Conservation (phyloP, 2,888 invertebrate genomes). For the Agrochola lota region DNA sequence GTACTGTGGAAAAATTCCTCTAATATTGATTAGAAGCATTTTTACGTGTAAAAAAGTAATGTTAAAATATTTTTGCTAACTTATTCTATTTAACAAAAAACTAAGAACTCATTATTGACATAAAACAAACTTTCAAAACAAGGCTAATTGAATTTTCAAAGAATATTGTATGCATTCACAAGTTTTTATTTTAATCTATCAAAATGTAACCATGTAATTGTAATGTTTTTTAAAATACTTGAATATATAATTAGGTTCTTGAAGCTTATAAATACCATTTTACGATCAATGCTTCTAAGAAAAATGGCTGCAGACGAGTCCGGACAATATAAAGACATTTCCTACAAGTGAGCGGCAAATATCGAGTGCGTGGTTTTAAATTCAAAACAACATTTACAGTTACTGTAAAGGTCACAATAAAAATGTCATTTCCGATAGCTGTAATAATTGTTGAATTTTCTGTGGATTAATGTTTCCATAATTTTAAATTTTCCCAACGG, state of each 20-base stretch:
- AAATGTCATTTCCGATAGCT: slow-evolving; percentile 53
- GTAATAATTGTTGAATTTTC: slow-evolving; percentile 50
- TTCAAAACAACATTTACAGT: slow-evolving; percentile 53
- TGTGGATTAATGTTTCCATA: slow-evolving; percentile 54
- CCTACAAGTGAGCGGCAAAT: slow-evolving; percentile 24
- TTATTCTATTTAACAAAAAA: slow-evolving; percentile 39
- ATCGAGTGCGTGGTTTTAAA: slow-evolving; percentile 50
- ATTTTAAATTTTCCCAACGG: slow-evolving; percentile 60
- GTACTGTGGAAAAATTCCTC: too few relatives aligned
- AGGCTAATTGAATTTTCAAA: slow-evolving; percentile 62
- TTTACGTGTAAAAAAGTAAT: slow-evolving; percentile 38
- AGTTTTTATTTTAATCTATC: slow-evolving; percentile 65
- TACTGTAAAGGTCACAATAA: slow-evolving; percentile 57
- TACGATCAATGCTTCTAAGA: slow-evolving; percentile 50
- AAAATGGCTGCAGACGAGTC: slow-evolving; percentile 15
- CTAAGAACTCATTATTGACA: slow-evolving; percentile 34
- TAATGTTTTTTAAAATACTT: slow-evolving; percentile 54
- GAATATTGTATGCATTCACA: slow-evolving; percentile 57
- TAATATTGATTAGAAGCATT: slow-evolving; percentile 22
- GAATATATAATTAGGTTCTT: slow-evolving; percentile 42
- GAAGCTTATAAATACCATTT: slow-evolving; percentile 47
- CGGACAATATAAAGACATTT: slow-evolving; percentile 48
- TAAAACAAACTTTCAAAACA: slow-evolving; percentile 28
- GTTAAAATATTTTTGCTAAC: slow-evolving; percentile 45
- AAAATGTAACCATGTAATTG: slow-evolving; percentile 64